A percentile compares a stretch with the other conserved stretches of the same genome.
Evolutionary conservation across 2,888 invertebrate genomes (phyloP).

Genomic region (Aethes cnicana): DNA sequence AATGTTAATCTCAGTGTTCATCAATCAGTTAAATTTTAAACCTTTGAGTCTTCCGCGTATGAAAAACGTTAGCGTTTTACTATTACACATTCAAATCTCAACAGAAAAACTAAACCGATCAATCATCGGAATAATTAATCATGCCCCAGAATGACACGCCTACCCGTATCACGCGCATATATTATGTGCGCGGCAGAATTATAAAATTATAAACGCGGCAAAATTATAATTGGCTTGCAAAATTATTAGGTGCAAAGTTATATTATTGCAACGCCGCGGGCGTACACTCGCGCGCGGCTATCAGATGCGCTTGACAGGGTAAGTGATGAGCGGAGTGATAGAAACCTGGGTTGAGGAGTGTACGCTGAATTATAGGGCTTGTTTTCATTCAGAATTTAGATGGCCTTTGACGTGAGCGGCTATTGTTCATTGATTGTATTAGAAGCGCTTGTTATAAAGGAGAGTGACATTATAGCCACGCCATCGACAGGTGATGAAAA

Average conservation of each 20-base stretch:
- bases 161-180: conserved; percentile 36
- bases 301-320: conserved; percentile 66
- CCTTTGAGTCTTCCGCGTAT: conserved; percentile 8
- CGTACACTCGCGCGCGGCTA: conserved; percentile 46
- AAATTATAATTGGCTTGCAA: conserved; percentile 69
- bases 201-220: conserved; percentile 38
- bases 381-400: conserved; percentile 4
- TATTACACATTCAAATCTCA: conserved; percentile 26
- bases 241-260: conserved; percentile 76
- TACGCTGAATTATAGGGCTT: conserved; percentile 20
- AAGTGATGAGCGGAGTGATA: conserved; percentile 66
- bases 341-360: conserved; percentile 37
- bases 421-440: too few relatives aligned
- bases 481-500: too few relatives aligned
- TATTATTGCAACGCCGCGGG: conserved; percentile 54
- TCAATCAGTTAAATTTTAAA: too few relatives aligned
- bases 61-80: background rate
- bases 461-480: too few relatives aligned
- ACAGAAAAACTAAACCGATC: conserved; percentile 40
- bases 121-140: conserved; percentile 45
- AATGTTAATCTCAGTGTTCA: too few relatives aligned
- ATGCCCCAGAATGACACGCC: conserved; percentile 38
- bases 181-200: conserved; percentile 34
- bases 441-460: too few relatives aligned
- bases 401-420: conserved; percentile 10